phyloP scores from a whole-genome alignment of 2,113 vertebrate species.

The Danionella cerebrum region DNA sequence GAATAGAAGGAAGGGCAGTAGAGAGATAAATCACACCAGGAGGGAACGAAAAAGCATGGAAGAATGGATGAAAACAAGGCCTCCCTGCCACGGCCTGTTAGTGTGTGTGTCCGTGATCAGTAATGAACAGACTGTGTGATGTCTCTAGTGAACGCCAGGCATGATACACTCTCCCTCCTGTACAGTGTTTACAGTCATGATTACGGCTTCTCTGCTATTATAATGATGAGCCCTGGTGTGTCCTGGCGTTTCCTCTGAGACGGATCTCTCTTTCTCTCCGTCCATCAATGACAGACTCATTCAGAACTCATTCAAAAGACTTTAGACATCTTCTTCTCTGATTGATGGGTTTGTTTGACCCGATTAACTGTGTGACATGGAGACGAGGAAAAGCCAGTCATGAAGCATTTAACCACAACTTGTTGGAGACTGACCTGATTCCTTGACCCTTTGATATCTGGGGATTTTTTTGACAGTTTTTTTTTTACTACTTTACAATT shows the following conservation, averaged over 20 bases:
- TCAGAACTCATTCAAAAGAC: not conserved
- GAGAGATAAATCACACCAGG: constrained; percentile 33
- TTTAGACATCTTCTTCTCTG: too few species aligned
- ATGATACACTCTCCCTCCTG: constrained; percentile 1
- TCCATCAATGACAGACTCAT: constrained; percentile 11
- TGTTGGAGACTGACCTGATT: too few species aligned
- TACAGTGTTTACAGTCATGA: constrained; percentile 14
- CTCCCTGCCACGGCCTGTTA: not conserved
- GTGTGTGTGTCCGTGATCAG: not conserved
- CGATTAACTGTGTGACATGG: too few species aligned
- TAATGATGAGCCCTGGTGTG: constrained; percentile 24
- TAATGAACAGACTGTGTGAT: constrained; percentile 6
- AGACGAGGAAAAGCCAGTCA: too few species aligned
- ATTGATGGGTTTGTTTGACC: too few species aligned
- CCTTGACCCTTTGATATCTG: too few species aligned
- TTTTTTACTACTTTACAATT: too few species aligned
- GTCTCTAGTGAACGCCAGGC: constrained; percentile 1
- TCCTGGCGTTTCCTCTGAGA: not conserved
- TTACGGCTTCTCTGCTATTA: constrained; percentile 19
- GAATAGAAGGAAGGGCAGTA: constrained; percentile 36
- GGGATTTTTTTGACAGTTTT: too few species aligned
- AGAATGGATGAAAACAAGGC: constrained; percentile 14
- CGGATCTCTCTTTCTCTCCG: not conserved
- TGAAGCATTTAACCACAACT: too few species aligned
- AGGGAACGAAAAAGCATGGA: not conserved